Evolutionary conservation across 2,113 vertebrate genomes (phyloP), one percentile per base, ranked within the genome.

Genomic region (Laterallus jamaicensis): DNA sequence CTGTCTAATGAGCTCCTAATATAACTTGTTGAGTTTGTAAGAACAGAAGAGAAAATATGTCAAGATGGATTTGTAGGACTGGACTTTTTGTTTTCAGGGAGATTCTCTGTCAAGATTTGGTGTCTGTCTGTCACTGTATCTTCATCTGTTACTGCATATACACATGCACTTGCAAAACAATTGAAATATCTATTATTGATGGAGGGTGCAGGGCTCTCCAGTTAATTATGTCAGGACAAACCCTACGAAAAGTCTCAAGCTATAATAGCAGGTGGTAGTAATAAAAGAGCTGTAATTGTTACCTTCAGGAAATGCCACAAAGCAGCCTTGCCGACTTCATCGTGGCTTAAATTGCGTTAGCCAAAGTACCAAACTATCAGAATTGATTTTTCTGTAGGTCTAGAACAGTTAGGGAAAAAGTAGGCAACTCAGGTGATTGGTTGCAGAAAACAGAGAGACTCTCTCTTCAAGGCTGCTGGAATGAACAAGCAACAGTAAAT

Each of bases 351-450:
- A 79, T 77, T 92, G 47, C 0, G 0, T 95, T 96, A 93, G n/a
- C 77, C 70, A 87, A 85, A 92, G 74, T 79, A 87, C 80, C 93
- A 66, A 95, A 44, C 90, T 81, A 68, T 78, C 73, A 79, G 88
- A 82, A 91, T 74, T 85, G 58, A 87, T 96, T 95, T 92, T 93
- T 28, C 83, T 87, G 29, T 47, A 63, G 76, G 81, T 91, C 83
- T 79, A 78, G 50, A 87, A 82, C 0, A 2, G 66, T 55, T 73
- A 66, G 32, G 55, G 21, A 21, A 83, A 47, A 39, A 7, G 5
- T 35, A 66, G 74, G n/a, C 86, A 91, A 19, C 66, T 82, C 26
- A 0, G 20, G 54, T 56, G 52, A 22, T 5, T 67, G 49, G 66
- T 66, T 91, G 13, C 55, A 50, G 50, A 19, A 42, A 47, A 32